These are phyloP conservation scores for Crotalus viridis DNA, from an alignment of 2,113 vertebrate genomes.

Conservation along the genomic window DNA sequence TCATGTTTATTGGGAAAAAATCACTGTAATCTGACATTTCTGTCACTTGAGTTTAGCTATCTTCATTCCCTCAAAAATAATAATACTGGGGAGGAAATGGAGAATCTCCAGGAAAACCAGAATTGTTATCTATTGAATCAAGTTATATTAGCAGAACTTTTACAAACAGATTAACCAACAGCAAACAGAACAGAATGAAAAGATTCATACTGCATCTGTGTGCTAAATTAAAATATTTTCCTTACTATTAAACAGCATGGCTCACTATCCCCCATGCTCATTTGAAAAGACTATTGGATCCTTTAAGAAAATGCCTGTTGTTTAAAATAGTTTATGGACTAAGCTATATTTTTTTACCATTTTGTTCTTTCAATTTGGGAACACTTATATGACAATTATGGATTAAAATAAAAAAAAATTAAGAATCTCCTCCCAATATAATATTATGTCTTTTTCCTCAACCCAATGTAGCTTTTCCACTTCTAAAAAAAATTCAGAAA, in stretches of 20 bases:
- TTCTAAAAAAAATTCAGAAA: background rate
- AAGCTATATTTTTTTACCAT: background rate
- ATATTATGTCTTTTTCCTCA: background rate
- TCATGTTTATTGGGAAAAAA: background rate
- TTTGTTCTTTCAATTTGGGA: background rate
- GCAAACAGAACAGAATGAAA: background rate
- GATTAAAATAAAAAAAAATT: background rate
- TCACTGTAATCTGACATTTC: background rate
- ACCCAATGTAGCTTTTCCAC: background rate
- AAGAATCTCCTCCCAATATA: too few relatives aligned
- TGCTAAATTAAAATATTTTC: background rate
- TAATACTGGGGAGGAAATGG: background rate
- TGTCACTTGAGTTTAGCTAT: background rate
- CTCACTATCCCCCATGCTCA: conserved; percentile 11
- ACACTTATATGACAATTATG: background rate
- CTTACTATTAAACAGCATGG: background rate
- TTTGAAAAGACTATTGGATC: conserved; percentile 1
- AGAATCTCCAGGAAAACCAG: background rate
- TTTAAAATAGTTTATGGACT: background rate
- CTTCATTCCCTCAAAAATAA: background rate
- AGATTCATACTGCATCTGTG: background rate
- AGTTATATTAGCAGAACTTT: background rate
- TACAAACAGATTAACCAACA: background rate
- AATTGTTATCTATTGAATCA: background rate
- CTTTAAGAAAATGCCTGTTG: background rate